A percentile compares a stretch with the other conserved stretches of the same genome.
Evolutionary conservation across 2,797 vertebrate species (phyloP).

Genomic region (Catamblyrhynchus diadema): DNA sequence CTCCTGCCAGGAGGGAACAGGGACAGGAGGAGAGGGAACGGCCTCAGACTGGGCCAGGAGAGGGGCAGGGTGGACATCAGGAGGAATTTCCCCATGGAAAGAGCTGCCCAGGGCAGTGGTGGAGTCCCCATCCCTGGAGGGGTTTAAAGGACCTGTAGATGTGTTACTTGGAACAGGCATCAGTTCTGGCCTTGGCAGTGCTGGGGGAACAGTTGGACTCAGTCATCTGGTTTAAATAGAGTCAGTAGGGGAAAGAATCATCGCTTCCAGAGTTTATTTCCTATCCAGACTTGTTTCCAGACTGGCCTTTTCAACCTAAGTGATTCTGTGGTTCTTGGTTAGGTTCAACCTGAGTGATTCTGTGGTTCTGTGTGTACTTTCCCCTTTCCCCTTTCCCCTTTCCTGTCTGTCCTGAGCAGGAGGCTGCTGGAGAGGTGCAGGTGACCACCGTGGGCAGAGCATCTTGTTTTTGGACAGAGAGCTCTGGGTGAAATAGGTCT

Average conservation of each 20-base stretch:
- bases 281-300: too few species aligned
- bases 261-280: too few species aligned
- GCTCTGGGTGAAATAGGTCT: background rate
- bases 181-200: background rate
- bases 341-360: too few species aligned
- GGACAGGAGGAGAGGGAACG: background rate
- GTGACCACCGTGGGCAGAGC: background rate
- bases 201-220: background rate
- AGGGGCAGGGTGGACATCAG: fast-evolving
- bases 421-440: background rate
- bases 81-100: background rate
- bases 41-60: background rate
- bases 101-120: background rate
- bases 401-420: background rate
- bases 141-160: background rate
- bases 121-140: background rate
- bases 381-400: background rate
- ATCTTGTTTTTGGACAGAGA: background rate
- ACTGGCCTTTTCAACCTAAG: too few species aligned
- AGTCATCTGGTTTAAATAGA: too few species aligned
- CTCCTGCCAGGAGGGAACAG: background rate
- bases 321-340: background rate
- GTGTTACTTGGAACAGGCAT: background rate
- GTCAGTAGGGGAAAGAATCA: too few species aligned
- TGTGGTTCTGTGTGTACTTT: background rate